Evolutionary conservation across 2,797 vertebrate species (phyloP).

Genomic region (Ataeniobius toweri): DNA sequence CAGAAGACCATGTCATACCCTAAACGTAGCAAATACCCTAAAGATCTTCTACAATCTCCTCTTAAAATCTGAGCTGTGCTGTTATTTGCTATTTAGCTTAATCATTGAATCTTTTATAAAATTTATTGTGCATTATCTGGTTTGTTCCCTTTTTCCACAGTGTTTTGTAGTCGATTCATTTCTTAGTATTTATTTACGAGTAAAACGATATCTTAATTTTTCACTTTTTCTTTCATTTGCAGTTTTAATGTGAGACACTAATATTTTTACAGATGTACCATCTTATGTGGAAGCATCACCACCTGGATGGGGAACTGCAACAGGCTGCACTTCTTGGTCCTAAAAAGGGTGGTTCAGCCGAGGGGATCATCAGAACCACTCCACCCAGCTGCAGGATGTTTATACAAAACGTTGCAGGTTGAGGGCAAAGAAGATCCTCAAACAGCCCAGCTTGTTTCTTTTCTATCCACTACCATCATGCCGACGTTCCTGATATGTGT

Average conservation of each 20-base stretch:
- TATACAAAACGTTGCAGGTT: too few relatives aligned
- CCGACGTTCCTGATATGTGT: too few relatives aligned
- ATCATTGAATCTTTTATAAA: background rate
- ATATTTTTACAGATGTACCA: background rate
- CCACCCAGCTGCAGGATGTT: too few relatives aligned
- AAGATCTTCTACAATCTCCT: background rate
- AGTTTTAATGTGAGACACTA: background rate
- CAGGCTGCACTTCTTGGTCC: background rate
- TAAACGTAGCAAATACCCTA: background rate
- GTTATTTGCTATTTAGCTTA: background rate
- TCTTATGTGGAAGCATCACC: background rate
- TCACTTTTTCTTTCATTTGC: background rate
- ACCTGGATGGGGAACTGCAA: background rate
- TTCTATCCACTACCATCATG: too few relatives aligned
- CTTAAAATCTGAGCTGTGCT: background rate
- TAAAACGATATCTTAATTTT: background rate
- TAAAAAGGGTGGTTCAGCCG: background rate
- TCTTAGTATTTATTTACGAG: background rate
- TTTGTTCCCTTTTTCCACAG: background rate
- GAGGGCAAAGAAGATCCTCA: too few relatives aligned
- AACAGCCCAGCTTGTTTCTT: too few relatives aligned
- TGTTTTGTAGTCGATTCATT: background rate
- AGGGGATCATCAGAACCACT: background rate
- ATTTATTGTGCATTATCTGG: background rate
- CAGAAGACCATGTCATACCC: background rate